These are phyloP conservation scores for Clarias gariepinus DNA, from an alignment of 2,113 vertebrate species.

Conservation along the genomic window DNA sequence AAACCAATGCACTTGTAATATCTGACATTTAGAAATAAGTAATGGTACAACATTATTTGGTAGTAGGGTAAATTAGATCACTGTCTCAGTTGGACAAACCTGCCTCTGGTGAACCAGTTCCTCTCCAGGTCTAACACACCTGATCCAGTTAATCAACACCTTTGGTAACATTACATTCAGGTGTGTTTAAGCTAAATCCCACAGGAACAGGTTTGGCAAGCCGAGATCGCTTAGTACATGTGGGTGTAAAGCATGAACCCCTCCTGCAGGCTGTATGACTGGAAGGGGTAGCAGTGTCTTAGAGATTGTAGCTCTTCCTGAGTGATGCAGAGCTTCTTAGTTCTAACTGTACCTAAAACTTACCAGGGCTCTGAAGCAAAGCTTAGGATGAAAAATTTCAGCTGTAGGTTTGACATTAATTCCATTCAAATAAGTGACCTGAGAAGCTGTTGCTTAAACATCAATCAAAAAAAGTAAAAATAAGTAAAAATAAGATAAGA, in stretches of 20 bases:
- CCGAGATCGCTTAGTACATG: neutral
- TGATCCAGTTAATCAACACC: constrained; percentile 25
- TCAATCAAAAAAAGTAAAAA: neutral
- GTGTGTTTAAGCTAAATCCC: neutral
- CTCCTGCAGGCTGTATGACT: neutral
- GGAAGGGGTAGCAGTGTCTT: neutral
- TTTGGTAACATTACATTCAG: constrained; percentile 11
- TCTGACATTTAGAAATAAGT: neutral
- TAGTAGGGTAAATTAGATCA: neutral
- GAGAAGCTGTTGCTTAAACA: neutral
- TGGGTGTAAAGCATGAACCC: neutral
- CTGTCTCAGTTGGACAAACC: neutral
- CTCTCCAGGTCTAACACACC: neutral
- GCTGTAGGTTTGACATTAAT: neutral
- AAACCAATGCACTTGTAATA: neutral
- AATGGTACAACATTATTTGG: neutral
- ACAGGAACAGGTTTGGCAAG: constrained; percentile 3
- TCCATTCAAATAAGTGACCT: neutral
- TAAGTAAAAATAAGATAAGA: too few species aligned
- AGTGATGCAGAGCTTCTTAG: neutral
- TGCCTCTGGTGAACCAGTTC: neutral
- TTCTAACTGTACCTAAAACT: neutral
- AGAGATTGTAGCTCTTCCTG: neutral
- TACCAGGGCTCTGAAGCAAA: neutral
- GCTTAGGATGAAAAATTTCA: neutral